A percentile compares a stretch with the other conserved stretches of the same genome.
phyloP scores from a whole-genome alignment of 53 echinoderm and acorn worm species.

The Astropecten irregularis region DNA sequence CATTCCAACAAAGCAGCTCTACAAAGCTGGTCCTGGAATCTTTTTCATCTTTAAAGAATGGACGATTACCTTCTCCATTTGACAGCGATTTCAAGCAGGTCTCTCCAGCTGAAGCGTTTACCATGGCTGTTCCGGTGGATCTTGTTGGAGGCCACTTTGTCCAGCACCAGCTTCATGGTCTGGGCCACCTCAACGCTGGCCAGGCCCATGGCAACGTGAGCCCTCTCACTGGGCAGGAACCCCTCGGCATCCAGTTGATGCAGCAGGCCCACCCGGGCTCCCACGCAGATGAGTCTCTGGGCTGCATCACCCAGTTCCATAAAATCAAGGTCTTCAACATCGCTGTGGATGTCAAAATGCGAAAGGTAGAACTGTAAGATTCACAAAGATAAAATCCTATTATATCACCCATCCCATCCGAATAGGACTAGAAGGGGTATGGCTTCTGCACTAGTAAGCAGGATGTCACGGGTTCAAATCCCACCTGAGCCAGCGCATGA shows the following conservation, averaged over 20 bases:
- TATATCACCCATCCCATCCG: no score
- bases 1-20: no score
- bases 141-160: conserved; percentile 31
- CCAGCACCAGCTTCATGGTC: conserved; percentile 71
- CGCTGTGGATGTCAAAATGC: conserved; percentile 58
- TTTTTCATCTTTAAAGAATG: not conserved
- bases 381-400: no score
- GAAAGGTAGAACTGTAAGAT: no score
- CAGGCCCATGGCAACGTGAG: conserved; percentile 84
- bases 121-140: conserved; percentile 60
- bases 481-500: no score
- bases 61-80: conserved; percentile 91
- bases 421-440: no score
- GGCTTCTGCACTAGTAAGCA: no score
- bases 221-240: conserved; percentile 75
- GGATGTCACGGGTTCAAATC: no score
- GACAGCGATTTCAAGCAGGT: conserved; percentile 77
- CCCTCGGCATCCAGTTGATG: conserved; percentile 86
- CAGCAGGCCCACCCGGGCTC: conserved; percentile 66
- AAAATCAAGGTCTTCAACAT: conserved; percentile 77
- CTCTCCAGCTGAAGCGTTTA: conserved; percentile 85
- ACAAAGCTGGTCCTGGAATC: no score
- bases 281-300: conserved; percentile 72
- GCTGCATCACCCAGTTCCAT: conserved; percentile 66
- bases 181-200: conserved; percentile 86